Evolutionary conservation across 2,797 vertebrate genomes (phyloP), one percentile per base, ranked within the genome.

Genomic region (Lophius americanus): DNA sequence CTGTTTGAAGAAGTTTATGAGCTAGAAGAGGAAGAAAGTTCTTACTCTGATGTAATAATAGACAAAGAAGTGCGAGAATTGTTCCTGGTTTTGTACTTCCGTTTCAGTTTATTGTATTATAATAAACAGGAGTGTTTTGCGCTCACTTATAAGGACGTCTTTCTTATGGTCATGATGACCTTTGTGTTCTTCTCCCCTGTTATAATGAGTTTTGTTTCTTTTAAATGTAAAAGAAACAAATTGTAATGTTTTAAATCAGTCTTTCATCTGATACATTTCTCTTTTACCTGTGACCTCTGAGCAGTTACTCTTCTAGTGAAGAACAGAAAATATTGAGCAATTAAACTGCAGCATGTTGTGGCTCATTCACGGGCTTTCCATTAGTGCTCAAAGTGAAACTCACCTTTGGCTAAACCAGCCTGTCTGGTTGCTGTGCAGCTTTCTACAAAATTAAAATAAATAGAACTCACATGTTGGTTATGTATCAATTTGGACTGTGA

Each of bases 401-500:
- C 41, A 51, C 14, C 36, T 54, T 70, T 39, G 57, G 51, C 23
- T 59, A 78, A 91, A 91, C 88, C 83, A 79, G 87, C 81, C 78
- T 8, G 51, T 85, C 88, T 55, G 63, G 82, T 89, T 88, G 55
- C 54, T 14, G 43, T 8, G 49, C 8, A 2, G 39, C n/a, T 63
- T 49, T 65, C 60, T 67, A 58, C 13, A 5, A 44, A 9, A 2
- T 32, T 43, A 44, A 41, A 76, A 23, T 23, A 23, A 23, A 23
- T 23, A 23, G 23, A 23, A 23, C 23, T 23, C 23, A 23, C 23
- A 23, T 23, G 23, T 23, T 23, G 23, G 23, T 23, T 23, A 23
- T 23, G 23, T 23, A 23, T 23, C 23, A 23, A 23, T 23, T 23
- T 23, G 23, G 23, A 23, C 23, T 23, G 37, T 23, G 37, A 61